Conservation (phyloP, 2,888 invertebrate genomes). For the Ochropacha duplaris region DNA sequence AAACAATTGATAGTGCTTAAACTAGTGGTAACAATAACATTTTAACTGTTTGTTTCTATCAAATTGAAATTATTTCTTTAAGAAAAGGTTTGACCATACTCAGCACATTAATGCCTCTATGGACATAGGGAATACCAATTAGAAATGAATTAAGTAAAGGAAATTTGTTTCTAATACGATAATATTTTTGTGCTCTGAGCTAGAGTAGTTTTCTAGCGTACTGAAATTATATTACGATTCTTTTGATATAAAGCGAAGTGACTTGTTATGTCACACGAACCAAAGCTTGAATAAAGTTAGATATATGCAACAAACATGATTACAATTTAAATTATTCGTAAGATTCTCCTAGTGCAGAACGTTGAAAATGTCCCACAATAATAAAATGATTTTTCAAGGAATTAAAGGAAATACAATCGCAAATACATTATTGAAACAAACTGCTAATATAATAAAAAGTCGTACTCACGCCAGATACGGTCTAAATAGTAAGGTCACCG, state of each 20-base stretch:
- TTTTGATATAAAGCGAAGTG: neutral
- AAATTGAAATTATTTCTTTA: conserved; percentile 45
- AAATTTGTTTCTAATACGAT: neutral
- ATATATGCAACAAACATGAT: no score
- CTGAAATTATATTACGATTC: neutral
- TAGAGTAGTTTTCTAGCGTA: neutral
- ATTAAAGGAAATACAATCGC: neutral
- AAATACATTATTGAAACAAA: neutral
- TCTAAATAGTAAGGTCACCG: neutral
- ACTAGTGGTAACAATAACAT: conserved; percentile 82
- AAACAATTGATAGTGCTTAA: conserved; percentile 74
- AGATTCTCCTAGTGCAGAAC: neutral
- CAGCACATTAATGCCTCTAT: neutral
- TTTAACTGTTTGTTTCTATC: conserved; percentile 56
- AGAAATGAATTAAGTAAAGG: neutral
- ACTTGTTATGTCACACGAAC: neutral
- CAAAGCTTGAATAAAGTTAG: neutral
- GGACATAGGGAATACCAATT: neutral
- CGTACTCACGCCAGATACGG: neutral
- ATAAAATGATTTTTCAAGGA: neutral
- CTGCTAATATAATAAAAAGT: neutral
- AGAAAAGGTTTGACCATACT: conserved; percentile 1
- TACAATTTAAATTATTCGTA: neutral
- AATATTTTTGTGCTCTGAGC: neutral
- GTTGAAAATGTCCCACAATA: neutral